These are phyloP conservation scores for Paragorgia papillata DNA, from an alignment of 92 coral and sea anemone genomes.

Conservation along the genomic window DNA sequence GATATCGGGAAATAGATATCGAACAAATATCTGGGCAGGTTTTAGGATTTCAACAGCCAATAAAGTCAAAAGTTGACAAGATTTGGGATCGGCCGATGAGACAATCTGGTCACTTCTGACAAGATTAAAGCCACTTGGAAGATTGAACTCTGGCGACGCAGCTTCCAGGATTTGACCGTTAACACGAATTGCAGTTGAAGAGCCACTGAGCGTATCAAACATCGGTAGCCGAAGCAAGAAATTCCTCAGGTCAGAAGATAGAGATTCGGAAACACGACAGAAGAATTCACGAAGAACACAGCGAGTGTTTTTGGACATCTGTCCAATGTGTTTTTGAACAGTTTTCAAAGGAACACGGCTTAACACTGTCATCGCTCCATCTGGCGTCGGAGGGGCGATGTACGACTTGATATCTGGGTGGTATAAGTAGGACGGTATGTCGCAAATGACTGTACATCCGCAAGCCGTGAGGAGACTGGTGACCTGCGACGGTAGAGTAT, in stretches of 20 bases:
- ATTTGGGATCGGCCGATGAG: slow-evolving; percentile 84
- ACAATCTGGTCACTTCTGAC: slow-evolving; percentile 66
- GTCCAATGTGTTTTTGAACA: not conserved
- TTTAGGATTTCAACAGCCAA: slow-evolving; percentile 75
- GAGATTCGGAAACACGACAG: slow-evolving; percentile 9
- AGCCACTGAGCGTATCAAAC: slow-evolving; percentile 70
- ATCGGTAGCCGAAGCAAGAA: slow-evolving; percentile 65
- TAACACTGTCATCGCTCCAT: slow-evolving; percentile 70
- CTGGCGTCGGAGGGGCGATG: slow-evolving; percentile 69
- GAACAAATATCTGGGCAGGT: slow-evolving; percentile 76
- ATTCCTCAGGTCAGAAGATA: slow-evolving; percentile 24
- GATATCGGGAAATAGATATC: slow-evolving; percentile 75
- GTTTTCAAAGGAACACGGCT: not conserved
- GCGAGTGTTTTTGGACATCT: slow-evolving; percentile 1
- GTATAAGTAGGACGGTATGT: slow-evolving; percentile 61
- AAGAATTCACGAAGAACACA: slow-evolving; percentile 54
- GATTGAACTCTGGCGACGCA: slow-evolving; percentile 81
- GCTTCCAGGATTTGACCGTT: slow-evolving; percentile 75
- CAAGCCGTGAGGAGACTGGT: slow-evolving; percentile 55
- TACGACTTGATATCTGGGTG: slow-evolving; percentile 61
- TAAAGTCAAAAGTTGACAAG: slow-evolving; percentile 78
- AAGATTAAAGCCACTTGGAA: slow-evolving; percentile 67
- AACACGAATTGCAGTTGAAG: slow-evolving; percentile 49
- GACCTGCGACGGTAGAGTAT: slow-evolving; percentile 55
- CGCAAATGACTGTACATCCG: slow-evolving; percentile 63